These are phyloP conservation scores for Stictocephala bisonia DNA, from an alignment of 2,888 invertebrate species.

Conservation along the genomic window DNA sequence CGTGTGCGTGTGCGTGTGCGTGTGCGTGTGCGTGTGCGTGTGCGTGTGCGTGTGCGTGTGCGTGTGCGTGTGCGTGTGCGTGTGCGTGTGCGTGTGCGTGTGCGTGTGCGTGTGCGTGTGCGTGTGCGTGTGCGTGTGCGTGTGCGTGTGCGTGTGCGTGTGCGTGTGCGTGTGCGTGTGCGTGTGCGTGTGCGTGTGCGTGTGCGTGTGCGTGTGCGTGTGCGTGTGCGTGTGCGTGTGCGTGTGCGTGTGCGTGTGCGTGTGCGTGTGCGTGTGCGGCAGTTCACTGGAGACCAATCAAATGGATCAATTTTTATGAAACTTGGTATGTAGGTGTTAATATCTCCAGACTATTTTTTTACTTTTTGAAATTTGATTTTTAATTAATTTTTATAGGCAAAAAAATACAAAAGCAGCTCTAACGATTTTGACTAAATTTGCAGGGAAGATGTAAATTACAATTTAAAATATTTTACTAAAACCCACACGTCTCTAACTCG, in stretches of 20 bases:
- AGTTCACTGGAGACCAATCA: too few relatives aligned
- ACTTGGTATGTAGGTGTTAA: too few relatives aligned
- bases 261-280: conserved; percentile 20
- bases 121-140: conserved; percentile 25
- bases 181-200: conserved; percentile 23
- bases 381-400: too few relatives aligned
- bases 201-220: conserved; percentile 23
- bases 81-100: conserved; percentile 27
- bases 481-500: too few relatives aligned
- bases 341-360: too few relatives aligned
- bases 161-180: conserved; percentile 27
- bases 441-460: too few relatives aligned
- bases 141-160: conserved; percentile 27
- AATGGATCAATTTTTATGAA: too few relatives aligned
- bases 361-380: too few relatives aligned
- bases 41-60: conserved; percentile 17
- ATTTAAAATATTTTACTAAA: too few relatives aligned
- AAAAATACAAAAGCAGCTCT: too few relatives aligned
- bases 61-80: background rate
- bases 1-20: conserved; percentile 25
- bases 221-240: conserved; percentile 23
- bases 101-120: conserved; percentile 27
- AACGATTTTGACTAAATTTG: too few relatives aligned
- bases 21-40: conserved; percentile 27
- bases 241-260: conserved; percentile 21